Percentiles rank a stretch among this genome's conserved stretches.
These are phyloP conservation scores for Zhengitettix transpicula DNA, from an alignment of 2,888 invertebrate species.

Conservation along the genomic window DNA sequence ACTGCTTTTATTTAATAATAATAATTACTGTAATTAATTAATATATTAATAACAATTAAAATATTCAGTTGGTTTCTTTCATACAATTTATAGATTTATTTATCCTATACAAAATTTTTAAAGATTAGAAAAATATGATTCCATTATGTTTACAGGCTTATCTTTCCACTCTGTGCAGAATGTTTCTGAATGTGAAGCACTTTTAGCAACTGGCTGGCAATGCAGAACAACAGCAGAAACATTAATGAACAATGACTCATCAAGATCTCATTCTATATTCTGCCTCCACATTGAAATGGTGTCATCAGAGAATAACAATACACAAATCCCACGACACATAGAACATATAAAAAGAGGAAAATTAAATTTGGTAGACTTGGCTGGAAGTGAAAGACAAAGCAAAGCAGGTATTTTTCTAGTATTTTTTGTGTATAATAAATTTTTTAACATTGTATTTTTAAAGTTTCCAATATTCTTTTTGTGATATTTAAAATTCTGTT, in stretches of 20 bases:
- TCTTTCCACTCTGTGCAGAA: slow-evolving; percentile 61
- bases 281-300: neutral
- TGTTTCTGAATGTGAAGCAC: slow-evolving; percentile 54
- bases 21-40: no score
- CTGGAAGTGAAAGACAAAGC: slow-evolving; percentile 62
- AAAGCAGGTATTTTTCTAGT: slow-evolving; percentile 4
- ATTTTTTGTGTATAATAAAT: no score
- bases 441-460: no score
- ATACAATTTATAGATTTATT: no score
- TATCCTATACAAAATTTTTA: no score
- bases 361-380: slow-evolving; percentile 77
- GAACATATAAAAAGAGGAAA: slow-evolving; percentile 35
- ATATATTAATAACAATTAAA: no score
- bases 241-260: slow-evolving; percentile 61
- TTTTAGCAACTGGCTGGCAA: slow-evolving; percentile 58
- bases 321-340: neutral
- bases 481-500: no score
- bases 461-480: no score
- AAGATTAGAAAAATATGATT: neutral
- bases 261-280: neutral
- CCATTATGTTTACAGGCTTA: slow-evolving; percentile 32
- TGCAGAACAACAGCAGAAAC: slow-evolving; percentile 71
- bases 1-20: no score
- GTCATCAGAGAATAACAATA: neutral
- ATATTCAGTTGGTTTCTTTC: no score